Base-by-base conservation (phyloP, 2,888 invertebrate genomes). In the Glyphotaelius pellucidus region DNA sequence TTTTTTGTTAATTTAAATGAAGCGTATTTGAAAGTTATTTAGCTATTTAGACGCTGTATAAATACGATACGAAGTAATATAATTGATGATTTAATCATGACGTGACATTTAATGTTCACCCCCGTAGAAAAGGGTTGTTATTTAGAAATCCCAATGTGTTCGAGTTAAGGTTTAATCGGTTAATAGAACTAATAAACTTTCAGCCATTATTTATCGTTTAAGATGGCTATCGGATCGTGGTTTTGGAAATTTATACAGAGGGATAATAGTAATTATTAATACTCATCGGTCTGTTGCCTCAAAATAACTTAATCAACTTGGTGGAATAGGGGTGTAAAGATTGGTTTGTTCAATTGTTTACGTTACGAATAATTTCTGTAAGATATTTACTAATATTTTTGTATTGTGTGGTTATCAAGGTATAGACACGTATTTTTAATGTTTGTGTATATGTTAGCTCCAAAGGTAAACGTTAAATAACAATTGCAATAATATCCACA, bases 201-300 rank as follows among this genome's bases (percentile, higher is more conserved):
- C 90, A 30, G 32, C 92, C 80, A 92, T 92, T 92, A 92, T 92
- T 92, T 91, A 92, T 92, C 92, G 92, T 91, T 92, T 90, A 92
- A 91, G 92, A 92, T 92, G 80, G 42, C 81, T 90, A 80, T 83
- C 90, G 89, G 92, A 92, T 92, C 90, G 91, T 90, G 87, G 87
- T 90, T 90, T 92, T 83, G 81, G 81, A 86, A 91, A 87, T 91
- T 89, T 91, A 87, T 92, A 91, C 89, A 3, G 25, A 90, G 90
- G 87, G 88, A 87, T 90, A 89, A 90, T 90, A 67, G 25, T 67
- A 67, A 67, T 67, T 67, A 67, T 67, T 67, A 67, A 67, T 67
- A 67, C 25, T 19, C 89, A 42, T 90, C 30, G 38, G 80, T 47
- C 42, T 12, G 12, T 42, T 80, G 81, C 31, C n/a, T 11, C 31